These are phyloP conservation scores for Callimorpha dominula DNA, from an alignment of 2,888 invertebrate species.

Conservation along the genomic window DNA sequence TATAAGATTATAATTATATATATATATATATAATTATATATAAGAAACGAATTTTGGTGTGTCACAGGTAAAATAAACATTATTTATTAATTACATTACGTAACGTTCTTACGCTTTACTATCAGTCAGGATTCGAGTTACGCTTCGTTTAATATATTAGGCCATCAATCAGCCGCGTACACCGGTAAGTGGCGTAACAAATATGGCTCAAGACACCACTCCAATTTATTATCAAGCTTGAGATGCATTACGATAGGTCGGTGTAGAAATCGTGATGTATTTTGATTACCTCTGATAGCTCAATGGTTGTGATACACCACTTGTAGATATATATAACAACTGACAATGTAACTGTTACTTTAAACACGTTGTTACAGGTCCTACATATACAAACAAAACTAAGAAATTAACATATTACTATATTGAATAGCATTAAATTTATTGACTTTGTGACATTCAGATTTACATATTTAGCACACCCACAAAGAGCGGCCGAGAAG, in stretches of 20 bases:
- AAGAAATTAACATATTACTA: too few species aligned
- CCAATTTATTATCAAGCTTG: background rate
- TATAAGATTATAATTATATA: too few species aligned
- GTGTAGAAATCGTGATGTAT: background rate
- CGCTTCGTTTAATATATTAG: conserved; percentile 2
- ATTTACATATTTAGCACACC: too few species aligned
- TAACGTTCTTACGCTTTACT: background rate
- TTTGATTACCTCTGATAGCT: background rate
- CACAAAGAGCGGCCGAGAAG: too few species aligned
- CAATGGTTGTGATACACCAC: background rate
- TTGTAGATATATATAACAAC: too few species aligned
- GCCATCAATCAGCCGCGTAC: conserved; percentile 4
- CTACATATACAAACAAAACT: too few species aligned
- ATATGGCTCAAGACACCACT: background rate
- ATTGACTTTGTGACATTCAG: too few species aligned
- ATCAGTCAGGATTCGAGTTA: background rate
- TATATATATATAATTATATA: too few species aligned
- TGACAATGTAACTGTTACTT: too few species aligned
- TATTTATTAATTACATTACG: background rate
- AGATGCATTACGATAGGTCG: background rate
- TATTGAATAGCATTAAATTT: too few species aligned
- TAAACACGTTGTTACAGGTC: too few species aligned
- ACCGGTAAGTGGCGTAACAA: background rate
- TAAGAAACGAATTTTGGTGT: background rate
- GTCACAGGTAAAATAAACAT: background rate